These are phyloP conservation scores for Meleagris gallopavo DNA, from an alignment of 2,113 vertebrate genomes.

Conservation along the genomic window DNA sequence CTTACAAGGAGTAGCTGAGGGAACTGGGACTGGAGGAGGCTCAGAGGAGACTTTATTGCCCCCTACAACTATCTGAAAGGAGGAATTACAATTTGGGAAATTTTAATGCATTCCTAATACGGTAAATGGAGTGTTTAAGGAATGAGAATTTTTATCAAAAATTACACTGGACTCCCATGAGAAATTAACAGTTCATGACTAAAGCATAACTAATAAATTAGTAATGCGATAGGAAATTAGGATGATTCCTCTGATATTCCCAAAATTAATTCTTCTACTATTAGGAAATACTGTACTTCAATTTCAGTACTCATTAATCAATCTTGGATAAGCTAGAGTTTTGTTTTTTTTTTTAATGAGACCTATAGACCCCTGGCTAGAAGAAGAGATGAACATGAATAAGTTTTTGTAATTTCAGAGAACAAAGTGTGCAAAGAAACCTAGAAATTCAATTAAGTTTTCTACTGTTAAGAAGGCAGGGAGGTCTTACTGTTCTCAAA, in stretches of 20 bases:
- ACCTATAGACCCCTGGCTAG: neutral
- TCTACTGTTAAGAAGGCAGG: neutral
- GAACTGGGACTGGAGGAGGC: too few relatives aligned
- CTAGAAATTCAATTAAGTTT: neutral
- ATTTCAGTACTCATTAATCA: conserved; percentile 24
- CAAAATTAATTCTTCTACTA: conserved; percentile 50
- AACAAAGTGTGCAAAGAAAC: neutral
- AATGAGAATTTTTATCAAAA: neutral
- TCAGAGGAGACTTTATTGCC: too few relatives aligned
- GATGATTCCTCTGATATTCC: conserved; percentile 75
- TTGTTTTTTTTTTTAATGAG: conserved; percentile 8
- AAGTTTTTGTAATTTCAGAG: neutral
- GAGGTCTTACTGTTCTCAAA: neutral
- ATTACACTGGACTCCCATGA: conserved; percentile 75
- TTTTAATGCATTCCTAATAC: neutral
- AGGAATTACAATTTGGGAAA: neutral
- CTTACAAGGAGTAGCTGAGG: too few relatives aligned
- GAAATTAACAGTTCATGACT: conserved; percentile 29
- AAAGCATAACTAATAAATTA: conserved; percentile 30
- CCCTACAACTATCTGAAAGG: too few relatives aligned
- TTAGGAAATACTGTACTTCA: conserved; percentile 5
- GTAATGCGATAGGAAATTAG: conserved; percentile 41
- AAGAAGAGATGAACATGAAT: conserved; percentile 24
- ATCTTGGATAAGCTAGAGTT: neutral
- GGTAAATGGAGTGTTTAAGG: neutral